Evolutionary conservation across 53 echinoderm and acorn worm genomes (phyloP).

Genomic region (Hippasteria phrygiana): DNA sequence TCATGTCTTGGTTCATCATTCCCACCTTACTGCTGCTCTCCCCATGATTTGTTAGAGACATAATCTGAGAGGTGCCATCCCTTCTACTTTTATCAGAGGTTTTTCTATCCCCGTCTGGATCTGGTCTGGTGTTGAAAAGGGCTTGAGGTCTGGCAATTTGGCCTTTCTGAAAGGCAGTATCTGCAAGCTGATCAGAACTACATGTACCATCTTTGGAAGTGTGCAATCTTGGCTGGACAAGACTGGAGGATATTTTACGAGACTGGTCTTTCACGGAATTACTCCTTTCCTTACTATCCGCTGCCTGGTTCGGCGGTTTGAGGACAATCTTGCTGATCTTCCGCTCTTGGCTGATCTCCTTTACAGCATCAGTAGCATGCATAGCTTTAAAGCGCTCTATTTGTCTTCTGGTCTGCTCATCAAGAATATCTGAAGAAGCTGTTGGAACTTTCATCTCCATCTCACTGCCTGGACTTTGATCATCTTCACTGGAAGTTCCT

Average conservation of each 20-base stretch:
- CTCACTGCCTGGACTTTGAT: background rate
- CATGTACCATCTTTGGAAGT: constrained; percentile 22
- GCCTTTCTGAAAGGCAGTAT: background rate
- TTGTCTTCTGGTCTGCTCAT: constrained; percentile 53
- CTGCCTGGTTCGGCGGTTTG: constrained; percentile 6
- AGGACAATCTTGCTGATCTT: constrained; percentile 36
- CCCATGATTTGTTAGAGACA: background rate
- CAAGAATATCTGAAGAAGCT: background rate
- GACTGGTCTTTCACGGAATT: background rate
- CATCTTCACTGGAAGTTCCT: constrained; percentile 18
- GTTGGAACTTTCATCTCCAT: background rate
- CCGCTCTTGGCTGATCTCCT: constrained; percentile 20
- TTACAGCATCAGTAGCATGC: constrained; percentile 18
- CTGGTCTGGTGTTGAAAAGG: background rate
- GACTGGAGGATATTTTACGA: background rate
- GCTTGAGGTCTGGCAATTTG: background rate
- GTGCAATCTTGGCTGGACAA: background rate
- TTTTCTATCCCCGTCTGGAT: background rate
- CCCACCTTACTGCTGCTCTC: background rate
- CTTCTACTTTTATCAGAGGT: background rate
- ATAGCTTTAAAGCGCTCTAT: constrained; percentile 56
- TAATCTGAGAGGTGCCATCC: background rate
- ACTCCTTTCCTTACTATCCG: constrained; percentile 33
- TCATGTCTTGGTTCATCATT: background rate
- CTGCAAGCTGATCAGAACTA: background rate